These are phyloP conservation scores for Conopomorpha cramerella DNA, from an alignment of 1,140 invertebrate species.

Conservation along the genomic window DNA sequence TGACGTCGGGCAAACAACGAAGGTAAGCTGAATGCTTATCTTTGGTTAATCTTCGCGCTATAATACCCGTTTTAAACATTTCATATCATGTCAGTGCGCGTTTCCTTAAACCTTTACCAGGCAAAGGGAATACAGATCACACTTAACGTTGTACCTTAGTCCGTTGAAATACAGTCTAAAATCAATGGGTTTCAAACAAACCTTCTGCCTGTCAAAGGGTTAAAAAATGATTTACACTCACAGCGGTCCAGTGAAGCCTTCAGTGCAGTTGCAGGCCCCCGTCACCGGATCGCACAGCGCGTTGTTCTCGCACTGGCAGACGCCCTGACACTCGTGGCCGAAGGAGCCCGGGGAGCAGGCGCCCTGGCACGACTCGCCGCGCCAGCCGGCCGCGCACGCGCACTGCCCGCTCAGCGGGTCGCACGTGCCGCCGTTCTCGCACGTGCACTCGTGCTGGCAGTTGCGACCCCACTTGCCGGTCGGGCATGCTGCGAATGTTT, in stretches of 20 bases:
- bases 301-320: slow-evolving; percentile 87
- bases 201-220: too few relatives aligned
- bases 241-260: slow-evolving; percentile 69
- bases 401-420: slow-evolving; percentile 79
- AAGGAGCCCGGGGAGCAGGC: slow-evolving; percentile 80
- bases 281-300: slow-evolving; percentile 77
- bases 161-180: too few relatives aligned
- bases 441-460: slow-evolving; percentile 80
- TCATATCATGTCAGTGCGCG: too few relatives aligned
- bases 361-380: slow-evolving; percentile 73
- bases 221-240: too few relatives aligned
- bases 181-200: too few relatives aligned
- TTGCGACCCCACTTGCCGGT: slow-evolving; percentile 77
- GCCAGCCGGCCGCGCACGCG: slow-evolving; percentile 84
- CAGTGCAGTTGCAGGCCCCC: slow-evolving; percentile 68
- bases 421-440: slow-evolving; percentile 86
- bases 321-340: slow-evolving; percentile 74
- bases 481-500: slow-evolving; percentile 62
- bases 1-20: too few relatives aligned
- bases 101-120: too few relatives aligned
- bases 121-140: too few relatives aligned
- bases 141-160: too few relatives aligned
- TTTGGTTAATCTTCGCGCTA: too few relatives aligned
- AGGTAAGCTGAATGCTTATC: too few relatives aligned
- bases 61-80: too few relatives aligned